Evolutionary conservation across 2,113 vertebrate genomes (phyloP), one percentile per base, ranked within the genome.

Genomic region (Ranitomeya imitator): DNA sequence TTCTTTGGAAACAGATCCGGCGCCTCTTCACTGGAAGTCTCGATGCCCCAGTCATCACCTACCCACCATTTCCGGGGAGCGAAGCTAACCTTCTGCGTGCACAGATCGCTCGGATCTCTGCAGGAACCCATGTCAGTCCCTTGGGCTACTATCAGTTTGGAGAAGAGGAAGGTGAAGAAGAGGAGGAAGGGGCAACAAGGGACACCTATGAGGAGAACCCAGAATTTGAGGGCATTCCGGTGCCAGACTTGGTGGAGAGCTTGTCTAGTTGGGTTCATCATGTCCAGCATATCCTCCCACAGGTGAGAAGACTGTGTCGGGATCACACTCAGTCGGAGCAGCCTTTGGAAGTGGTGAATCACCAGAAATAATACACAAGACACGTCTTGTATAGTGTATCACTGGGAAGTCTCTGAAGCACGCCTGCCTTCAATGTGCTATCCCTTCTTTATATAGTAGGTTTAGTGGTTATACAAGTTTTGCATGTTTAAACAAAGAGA

Each of bases 91-190:
- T 98, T 85, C 92, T 99, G 87, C 93, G 98, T 2, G 96, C 97
- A 15, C 98, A 99, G 91, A 97, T 99, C 16, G 97, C 98, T 78
- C 96, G 98, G 0, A 99, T 99, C 93, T 99, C 98, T 51, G 98
- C 97, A 1, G 96, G 95, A 12, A 97, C 98, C 0, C 98, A 98
- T 0, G 90, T 99, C 89, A 98, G 98, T 89, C 98, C 98, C 15
- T 91, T 95, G 81, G 97, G 97, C 8, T 99, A 96, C 91, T 99
- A 96, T 85, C 96, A 96, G 87, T 95, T 96, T 86, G 90, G 88
- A 86, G 97, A 97, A 76, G 97, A 97, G 78, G 97, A 99, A 37
- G 96, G 92, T 4, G 96, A 97, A 0, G 97, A 97, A 26, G 97
- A 98, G 3, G 97, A 98, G 0, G 95, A 94, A 5, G 89, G 57